Base-by-base conservation (phyloP, 2,113 vertebrate genomes). In the Oceanites oceanicus region DNA sequence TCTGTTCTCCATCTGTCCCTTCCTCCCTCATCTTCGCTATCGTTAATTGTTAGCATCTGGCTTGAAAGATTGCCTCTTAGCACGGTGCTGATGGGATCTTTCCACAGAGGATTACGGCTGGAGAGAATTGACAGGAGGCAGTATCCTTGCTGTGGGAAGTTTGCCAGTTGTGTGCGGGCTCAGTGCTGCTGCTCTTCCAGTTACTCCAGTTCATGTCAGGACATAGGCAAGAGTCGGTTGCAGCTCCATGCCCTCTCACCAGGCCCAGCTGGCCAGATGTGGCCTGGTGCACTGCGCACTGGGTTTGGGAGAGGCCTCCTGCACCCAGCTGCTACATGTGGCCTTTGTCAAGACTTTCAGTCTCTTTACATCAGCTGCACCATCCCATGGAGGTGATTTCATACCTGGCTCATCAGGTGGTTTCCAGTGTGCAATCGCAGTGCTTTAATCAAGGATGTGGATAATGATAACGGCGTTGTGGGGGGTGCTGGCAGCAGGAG, bases 11-110 rank as follows among this genome's bases (percentile, higher is more conserved):
- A 52, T 76, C 84, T 89, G 77, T 70, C 61, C 49, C 63, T 66
- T 83, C 63, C 74, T 81, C 61, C 17, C 2, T 71, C 79, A 58
- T 95, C 83, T 88, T 88, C 0, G 0, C 47, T 82, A 22, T 74
- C 6, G 0, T 90, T 95, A 90, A 90, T 97, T 91, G 94, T 92
- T 89, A 61, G 55, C 0, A 0, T 87, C 86, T 92, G 89, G 14
- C 72, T 71, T 44, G 74, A 73, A 78, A 91, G 91, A 87, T 82
- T 96, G 92, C 80, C 94, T 93, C 95, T 85, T 75, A 91, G 81
- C 65, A 55, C 3, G 0, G n/a, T 61, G 62, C 88, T 91, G 92
- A 79, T 82, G 88, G 84, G 79, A 86, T 88, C 81, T 90, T 95
- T 86, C 86, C 73, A 5, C 53, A 50, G 70, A 58, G 84, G 88